Evolutionary conservation across 92 coral and sea anemone species (phyloP).

Genomic region (Palythoa heliodiscus): DNA sequence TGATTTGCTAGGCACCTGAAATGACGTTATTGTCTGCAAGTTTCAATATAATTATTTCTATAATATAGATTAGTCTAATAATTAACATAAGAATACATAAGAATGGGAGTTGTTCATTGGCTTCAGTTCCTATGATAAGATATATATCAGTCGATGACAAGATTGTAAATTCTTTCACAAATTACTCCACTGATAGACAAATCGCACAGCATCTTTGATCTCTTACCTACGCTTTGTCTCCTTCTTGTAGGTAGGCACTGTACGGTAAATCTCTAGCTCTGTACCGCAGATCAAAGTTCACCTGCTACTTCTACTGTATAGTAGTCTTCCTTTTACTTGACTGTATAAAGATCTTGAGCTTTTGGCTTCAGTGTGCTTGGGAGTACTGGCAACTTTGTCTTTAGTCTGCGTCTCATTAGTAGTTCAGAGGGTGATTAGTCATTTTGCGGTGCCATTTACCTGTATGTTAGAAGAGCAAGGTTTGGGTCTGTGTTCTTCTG

Average conservation of each 20-base stretch:
- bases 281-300: neutral
- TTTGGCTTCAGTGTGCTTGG: neutral
- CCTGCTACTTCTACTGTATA: neutral
- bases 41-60: too few relatives aligned
- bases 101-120: too few relatives aligned
- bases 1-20: too few relatives aligned
- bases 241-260: too few relatives aligned
- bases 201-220: too few relatives aligned
- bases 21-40: too few relatives aligned
- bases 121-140: too few relatives aligned
- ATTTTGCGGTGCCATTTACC: constrained; percentile 9
- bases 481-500: neutral
- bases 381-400: constrained; percentile 14
- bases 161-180: too few relatives aligned
- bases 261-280: neutral
- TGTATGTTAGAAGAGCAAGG: constrained; percentile 12
- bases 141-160: too few relatives aligned
- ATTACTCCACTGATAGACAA: too few relatives aligned
- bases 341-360: neutral
- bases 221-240: neutral
- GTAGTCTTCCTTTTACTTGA: neutral
- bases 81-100: too few relatives aligned
- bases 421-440: constrained; percentile 15
- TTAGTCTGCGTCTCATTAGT: constrained; percentile 10
- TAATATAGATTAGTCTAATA: too few relatives aligned